Conservation (phyloP, 2,113 vertebrate genomes). For the Taurulus bubalis region DNA sequence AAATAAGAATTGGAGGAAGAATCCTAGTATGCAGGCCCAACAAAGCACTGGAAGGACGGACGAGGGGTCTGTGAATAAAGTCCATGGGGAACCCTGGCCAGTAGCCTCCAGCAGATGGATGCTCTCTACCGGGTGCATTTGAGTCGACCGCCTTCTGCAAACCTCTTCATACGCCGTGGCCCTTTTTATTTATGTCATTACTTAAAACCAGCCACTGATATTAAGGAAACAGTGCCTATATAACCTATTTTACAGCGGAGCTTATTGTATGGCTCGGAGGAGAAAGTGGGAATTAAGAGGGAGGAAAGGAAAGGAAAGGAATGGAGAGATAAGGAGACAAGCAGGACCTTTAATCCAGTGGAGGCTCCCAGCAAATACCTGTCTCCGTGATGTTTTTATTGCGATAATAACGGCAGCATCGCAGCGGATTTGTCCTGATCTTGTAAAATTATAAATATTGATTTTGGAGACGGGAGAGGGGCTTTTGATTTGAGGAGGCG, state of each 20-base stretch:
- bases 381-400: conserved; percentile 79
- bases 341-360: conserved; percentile 71
- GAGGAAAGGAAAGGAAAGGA: conserved; percentile 28
- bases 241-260: conserved; percentile 72
- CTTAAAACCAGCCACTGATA: conserved; percentile 74
- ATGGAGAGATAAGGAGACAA: conserved; percentile 38
- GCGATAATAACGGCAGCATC: conserved; percentile 82
- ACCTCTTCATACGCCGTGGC: conserved; percentile 36
- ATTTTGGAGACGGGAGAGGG: conserved; percentile 75
- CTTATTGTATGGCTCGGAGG: conserved; percentile 70
- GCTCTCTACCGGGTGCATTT: conserved; percentile 31
- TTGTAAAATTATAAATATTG: conserved; percentile 86
- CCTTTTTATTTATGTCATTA: conserved; percentile 76
- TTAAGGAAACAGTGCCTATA: conserved; percentile 57
- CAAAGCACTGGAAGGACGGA: neutral
- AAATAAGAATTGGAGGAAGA: neutral
- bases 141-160: conserved; percentile 27
- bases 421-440: conserved; percentile 80
- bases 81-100: neutral
- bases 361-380: conserved; percentile 77
- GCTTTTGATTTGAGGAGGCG: conserved; percentile 21
- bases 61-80: neutral
- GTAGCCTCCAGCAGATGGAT: conserved; percentile 43
- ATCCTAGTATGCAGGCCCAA: neutral
- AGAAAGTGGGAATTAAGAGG: conserved; percentile 42